Evolutionary conservation across 2,888 invertebrate species (phyloP), one percentile per base, ranked within the genome.

Genomic region (Blastobasis adustella): DNA sequence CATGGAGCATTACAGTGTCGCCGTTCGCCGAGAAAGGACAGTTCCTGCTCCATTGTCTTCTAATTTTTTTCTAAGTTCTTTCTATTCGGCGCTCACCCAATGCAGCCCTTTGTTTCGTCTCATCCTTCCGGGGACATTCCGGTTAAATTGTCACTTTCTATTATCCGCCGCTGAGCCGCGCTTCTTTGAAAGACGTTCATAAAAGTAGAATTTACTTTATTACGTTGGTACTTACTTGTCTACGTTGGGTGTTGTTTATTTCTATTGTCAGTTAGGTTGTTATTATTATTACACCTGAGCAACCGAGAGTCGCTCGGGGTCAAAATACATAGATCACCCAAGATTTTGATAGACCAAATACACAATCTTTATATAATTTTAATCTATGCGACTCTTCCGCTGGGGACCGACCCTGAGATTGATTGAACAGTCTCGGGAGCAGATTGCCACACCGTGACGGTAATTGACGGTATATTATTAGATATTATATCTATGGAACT

Each of bases 11-110:
- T 39, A 52, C 41, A 7, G 61, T 54, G 58, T 60, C 59, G 59
- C 66, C 67, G 59, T 69, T 71, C 68, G 62, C 65, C 60, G 65
- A 72, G 71, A 69, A 77, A 79, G 76, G 74, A 76, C 76, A 76
- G 79, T 82, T 81, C 79, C 79, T 78, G 79, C 69, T 76, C 71
- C 77, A 79, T 81, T 81, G 81, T 82, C 79, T 76, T 71, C 76
- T 78, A 78, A 81, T 82, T 81, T 23, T n/a, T 79, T 79, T 79
- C 74, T 71, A 78, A 82, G 77, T 78, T 78, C 71, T 73, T 71
- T 71, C 70, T 71, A 65, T 68, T 69, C 66, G 65, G 63, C 61
- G 62, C 63, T 63, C 65, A 67, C 58, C 61, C 69, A 63, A 66
- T 63, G 63, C 23, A 53, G 45, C 70, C 76, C 67, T 76, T 77